Evolutionary conservation across 2,888 invertebrate genomes (phyloP).

Genomic region (Epistrophe grossulariae): DNA sequence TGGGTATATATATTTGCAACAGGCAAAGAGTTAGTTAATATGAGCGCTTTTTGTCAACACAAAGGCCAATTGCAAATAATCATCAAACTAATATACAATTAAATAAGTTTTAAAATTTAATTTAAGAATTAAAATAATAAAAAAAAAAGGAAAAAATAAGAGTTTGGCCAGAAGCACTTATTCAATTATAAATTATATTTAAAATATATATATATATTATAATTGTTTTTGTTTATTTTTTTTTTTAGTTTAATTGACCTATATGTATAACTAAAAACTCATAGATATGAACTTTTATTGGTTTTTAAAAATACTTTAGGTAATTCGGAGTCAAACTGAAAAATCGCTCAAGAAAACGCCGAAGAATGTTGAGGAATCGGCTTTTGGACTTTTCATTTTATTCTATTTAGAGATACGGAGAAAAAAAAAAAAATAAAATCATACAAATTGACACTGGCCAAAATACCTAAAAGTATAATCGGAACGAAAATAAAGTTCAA

Average conservation of each 20-base stretch:
- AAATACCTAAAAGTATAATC: no score
- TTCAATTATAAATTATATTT: slow-evolving; percentile 23
- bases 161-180: slow-evolving; percentile 46
- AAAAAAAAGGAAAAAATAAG: slow-evolving; percentile 6
- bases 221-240: slow-evolving; percentile 2
- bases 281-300: neutral
- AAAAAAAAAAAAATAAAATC: no score
- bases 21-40: slow-evolving; percentile 78
- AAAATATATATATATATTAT: slow-evolving; percentile 12
- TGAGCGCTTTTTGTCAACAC: slow-evolving; percentile 84
- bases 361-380: slow-evolving; percentile 20
- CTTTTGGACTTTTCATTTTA: neutral
- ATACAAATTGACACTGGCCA: no score
- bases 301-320: slow-evolving; percentile 12
- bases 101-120: slow-evolving; percentile 18
- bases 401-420: no score
- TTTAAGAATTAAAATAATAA: slow-evolving; percentile 23
- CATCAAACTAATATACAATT: slow-evolving; percentile 83
- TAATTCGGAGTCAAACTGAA: slow-evolving; percentile 8
- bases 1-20: slow-evolving; percentile 77
- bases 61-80: slow-evolving; percentile 84
- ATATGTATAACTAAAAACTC: slow-evolving; percentile 13
- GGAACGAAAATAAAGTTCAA: no score
- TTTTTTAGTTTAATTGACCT: neutral
- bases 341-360: slow-evolving; percentile 47